Evolutionary conservation across 1,140 invertebrate species (phyloP), one percentile per base, ranked within the genome.

Genomic region (Apis dorsata): DNA sequence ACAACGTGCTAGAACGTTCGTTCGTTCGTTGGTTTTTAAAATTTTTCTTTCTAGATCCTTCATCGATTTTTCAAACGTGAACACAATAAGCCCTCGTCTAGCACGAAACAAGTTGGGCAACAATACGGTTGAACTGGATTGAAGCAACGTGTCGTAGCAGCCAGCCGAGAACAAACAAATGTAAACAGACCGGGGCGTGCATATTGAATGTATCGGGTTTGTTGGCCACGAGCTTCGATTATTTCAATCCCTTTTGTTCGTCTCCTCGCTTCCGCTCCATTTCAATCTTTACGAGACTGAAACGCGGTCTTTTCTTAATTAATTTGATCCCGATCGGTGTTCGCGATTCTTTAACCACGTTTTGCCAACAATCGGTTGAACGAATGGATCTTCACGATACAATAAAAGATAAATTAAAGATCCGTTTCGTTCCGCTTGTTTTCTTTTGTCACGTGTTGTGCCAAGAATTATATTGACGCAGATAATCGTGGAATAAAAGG

Each of bases 131-230:
- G n/a, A 87, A 84, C 62, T 55, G 68, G 74, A 79, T 34, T 55
- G 76, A 15, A n/a, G 74, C 70, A 83, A 86, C 70, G 59, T 70
- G 81, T 84, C 63, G 53, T 21, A 44, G n/a, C 15, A 79, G 65
- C 15, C 19, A 34, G 71, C 70, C 80, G 51, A 73, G 85, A 86
- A 86, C 81, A 86, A 87, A 86, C 86, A 84, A 87, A 84, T 84
- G 81, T 65, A 86, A 87, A 87, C 86, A 87, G 81, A 24, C 75
- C 60, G 66, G 57, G 65, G 86, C 72, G 72, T 84, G 72, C 81
- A 87, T 86, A 87, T 86, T 83, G 76, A 63, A 84, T 77, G 66
- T 63, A 86, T 86, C 85, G 24, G 62, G 86, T 66, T 84, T 84
- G 81, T 76, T 86, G 81, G 57, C 72, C 73, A 60, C 55, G 63